Base-by-base conservation (phyloP, 1,140 invertebrate genomes). In the Nomia melanderi region DNA sequence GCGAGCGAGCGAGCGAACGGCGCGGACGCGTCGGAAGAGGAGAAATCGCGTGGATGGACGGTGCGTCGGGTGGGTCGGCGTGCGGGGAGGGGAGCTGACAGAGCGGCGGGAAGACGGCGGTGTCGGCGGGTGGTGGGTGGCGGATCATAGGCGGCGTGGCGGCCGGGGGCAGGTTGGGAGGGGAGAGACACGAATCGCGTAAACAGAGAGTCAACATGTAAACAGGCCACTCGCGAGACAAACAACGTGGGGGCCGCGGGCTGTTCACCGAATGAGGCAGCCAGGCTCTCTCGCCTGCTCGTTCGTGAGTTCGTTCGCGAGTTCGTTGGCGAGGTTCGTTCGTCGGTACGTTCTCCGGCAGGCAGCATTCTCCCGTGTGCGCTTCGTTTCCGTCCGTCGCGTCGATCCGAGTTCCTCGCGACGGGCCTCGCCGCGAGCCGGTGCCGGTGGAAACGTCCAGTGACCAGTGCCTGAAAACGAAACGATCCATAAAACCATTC, bases 181-280 rank as follows among this genome's bases (percentile, higher is more conserved):
- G 79, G 81, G 82, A n/a, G n/a, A n/a, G n/a, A 73, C 80, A 84
- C 86, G 83, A 91, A 92, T 90, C 89, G 91, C 90, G 90, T 92
- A 92, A 92, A 92, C 91, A 92, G 89, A 89, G 87, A 92, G 91
- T 92, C 91, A 92, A 92, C 91, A 92, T 92, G 91, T 92, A 92
- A 92, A 92, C 91, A 92, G 91, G 91, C 91, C 91, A 92, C 90
- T 92, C 91, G 91, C 88, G 91, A 92, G 90, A 92, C 91, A 92
- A 92, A 92, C 91, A 92, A 92, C 91, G 91, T 91, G 90, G 91
- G 88, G 91, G 89, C 91, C 91, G 90, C 86, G 88, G 87, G 84
- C 88, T 90, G 85, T 88, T 90, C 88, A 85, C 82, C 87, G 85
- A 87, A 84, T 84, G 86, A 85, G 84, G 77, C 81, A 84, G 77